phyloP scores from a whole-genome alignment of 2,888 invertebrate species.

The Tethea ocularis region DNA sequence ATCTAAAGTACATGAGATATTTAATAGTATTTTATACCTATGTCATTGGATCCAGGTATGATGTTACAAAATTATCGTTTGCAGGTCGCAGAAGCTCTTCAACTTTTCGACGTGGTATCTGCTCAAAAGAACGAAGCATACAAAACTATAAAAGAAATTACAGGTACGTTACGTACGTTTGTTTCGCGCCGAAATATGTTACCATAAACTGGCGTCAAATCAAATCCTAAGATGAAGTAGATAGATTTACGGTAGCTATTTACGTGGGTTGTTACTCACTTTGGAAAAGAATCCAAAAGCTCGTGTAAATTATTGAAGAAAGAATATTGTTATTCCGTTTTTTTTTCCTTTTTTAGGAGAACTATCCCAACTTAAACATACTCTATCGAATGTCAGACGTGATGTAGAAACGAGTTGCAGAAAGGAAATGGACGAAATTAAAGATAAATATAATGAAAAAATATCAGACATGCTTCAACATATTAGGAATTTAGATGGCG shows the following conservation, averaged over 20 bases:
- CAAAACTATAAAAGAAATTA: slow-evolving; percentile 56
- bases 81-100: slow-evolving; percentile 76
- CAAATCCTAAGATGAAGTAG: no score
- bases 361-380: slow-evolving; percentile 76
- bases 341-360: slow-evolving; percentile 75
- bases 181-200: not conserved
- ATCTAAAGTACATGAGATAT: slow-evolving; percentile 47
- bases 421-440: slow-evolving; percentile 83
- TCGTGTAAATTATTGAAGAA: no score
- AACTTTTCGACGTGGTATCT: slow-evolving; percentile 69
- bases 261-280: not conserved
- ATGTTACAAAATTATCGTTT: slow-evolving; percentile 15
- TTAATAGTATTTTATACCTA: not conserved
- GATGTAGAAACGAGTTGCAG: slow-evolving; percentile 83
- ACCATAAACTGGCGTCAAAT: not conserved
- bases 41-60: not conserved
- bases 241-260: not conserved
- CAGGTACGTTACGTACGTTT: slow-evolving; percentile 43
- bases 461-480: slow-evolving; percentile 82
- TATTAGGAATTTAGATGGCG: slow-evolving; percentile 81
- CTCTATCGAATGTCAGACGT: slow-evolving; percentile 78
- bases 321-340: no score
- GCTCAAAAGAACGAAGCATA: slow-evolving; percentile 65
- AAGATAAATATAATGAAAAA: slow-evolving; percentile 84
- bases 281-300: no score